Conservation (phyloP, 2,797 vertebrate species). For the Anolis apletophallus region DNA sequence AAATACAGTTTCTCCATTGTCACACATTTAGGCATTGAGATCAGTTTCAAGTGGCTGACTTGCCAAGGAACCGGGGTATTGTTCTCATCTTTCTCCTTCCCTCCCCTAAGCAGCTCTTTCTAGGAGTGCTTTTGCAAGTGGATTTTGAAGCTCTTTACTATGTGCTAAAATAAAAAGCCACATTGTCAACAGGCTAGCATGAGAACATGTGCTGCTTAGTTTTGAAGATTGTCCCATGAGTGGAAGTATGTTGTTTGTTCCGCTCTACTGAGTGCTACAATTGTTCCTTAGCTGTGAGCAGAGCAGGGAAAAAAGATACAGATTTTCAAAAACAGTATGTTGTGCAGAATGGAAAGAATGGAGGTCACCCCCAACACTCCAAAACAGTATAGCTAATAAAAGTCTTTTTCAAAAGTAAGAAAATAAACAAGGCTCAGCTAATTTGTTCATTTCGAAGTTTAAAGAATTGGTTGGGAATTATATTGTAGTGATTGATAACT, state of each 20-base stretch:
- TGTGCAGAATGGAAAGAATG: not conserved
- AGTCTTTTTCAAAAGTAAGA: not conserved
- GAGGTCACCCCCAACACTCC: not conserved
- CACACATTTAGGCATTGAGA: constrained; percentile 2
- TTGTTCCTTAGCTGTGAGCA: constrained; percentile 41
- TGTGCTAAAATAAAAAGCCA: constrained; percentile 42
- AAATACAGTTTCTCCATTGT: not conserved
- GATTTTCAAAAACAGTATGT: not conserved
- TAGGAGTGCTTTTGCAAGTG: constrained; percentile 43
- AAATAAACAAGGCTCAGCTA: not conserved
- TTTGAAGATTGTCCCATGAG: constrained; percentile 50
- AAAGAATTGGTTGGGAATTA: not conserved
- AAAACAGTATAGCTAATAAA: not conserved
- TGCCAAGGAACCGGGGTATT: not conserved
- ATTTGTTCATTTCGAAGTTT: constrained; percentile 17
- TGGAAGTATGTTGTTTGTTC: constrained; percentile 46
- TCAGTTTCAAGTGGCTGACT: constrained; percentile 37
- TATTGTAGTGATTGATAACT: not conserved
- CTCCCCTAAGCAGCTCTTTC: constrained; percentile 27
- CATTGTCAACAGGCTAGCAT: constrained; percentile 48
- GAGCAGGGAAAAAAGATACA: constrained; percentile 29
- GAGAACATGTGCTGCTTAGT: constrained; percentile 41
- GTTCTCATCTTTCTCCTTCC: too few species aligned
- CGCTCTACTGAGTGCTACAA: constrained; percentile 49
- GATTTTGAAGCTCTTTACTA: constrained; percentile 15